Percentiles rank a stretch among this genome's conserved stretches.
These are phyloP conservation scores for Dioctria linearis DNA, from an alignment of 2,888 invertebrate species.

Conservation along the genomic window DNA sequence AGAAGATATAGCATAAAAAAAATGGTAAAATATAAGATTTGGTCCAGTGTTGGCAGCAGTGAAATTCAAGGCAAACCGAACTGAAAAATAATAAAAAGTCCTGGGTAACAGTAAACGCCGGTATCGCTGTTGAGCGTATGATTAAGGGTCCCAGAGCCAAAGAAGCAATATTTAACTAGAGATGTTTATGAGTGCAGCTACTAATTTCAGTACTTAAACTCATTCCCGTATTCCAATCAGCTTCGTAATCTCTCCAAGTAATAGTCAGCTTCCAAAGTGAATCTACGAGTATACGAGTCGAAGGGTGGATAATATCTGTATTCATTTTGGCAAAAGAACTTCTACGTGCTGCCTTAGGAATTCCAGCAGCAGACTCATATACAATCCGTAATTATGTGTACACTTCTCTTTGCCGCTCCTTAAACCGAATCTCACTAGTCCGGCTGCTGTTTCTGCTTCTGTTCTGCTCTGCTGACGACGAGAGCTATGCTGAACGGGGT, in stretches of 20 bases:
- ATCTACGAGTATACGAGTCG: background rate
- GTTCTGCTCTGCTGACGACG: too few species aligned
- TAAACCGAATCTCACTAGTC: conserved; percentile 3
- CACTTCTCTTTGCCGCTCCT: conserved; percentile 21
- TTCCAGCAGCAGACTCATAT: conserved; percentile 37
- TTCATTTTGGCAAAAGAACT: conserved; percentile 38
- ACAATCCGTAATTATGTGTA: conserved; percentile 46
- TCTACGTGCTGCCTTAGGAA: conserved; percentile 41
- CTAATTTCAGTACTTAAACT: background rate
- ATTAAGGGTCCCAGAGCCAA: background rate
- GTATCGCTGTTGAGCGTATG: too few species aligned
- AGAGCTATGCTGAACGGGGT: conserved; percentile 14
- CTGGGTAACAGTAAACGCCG: too few species aligned
- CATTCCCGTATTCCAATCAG: conserved; percentile 33
- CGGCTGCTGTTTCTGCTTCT: background rate
- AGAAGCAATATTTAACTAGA: background rate
- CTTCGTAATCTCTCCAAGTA: conserved; percentile 39
- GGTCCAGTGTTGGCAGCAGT: too few species aligned
- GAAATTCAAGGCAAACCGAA: too few species aligned
- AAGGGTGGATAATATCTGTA: conserved; percentile 36
- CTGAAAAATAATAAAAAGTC: too few species aligned
- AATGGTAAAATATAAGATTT: too few species aligned
- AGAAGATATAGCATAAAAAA: too few species aligned
- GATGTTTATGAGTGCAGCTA: background rate
- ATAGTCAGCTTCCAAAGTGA: conserved; percentile 28